These are phyloP conservation scores for Boloria selene DNA, from an alignment of 2,888 invertebrate genomes.

Conservation along the genomic window DNA sequence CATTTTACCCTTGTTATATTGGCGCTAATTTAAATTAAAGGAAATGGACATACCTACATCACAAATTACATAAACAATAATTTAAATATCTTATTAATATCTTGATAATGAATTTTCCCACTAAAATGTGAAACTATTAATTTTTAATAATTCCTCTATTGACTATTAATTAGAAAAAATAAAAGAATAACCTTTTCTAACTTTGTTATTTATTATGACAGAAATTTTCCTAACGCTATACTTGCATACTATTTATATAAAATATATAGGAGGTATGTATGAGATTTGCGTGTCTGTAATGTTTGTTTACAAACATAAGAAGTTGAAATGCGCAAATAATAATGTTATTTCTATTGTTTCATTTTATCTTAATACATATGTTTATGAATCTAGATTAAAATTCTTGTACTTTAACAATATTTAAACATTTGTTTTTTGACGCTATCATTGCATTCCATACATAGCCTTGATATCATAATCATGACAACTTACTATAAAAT, in stretches of 20 bases:
- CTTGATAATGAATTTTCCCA: no score
- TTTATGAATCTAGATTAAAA: slow-evolving; percentile 17
- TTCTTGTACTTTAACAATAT: slow-evolving; percentile 37
- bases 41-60: no score
- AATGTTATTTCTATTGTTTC: slow-evolving; percentile 12
- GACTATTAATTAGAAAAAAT: no score
- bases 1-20: no score
- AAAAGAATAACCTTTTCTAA: no score
- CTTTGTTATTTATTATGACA: neutral
- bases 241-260: neutral
- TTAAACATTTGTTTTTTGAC: slow-evolving; percentile 41
- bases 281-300: neutral
- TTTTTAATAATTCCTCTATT: no score
- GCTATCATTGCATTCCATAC: slow-evolving; percentile 54
- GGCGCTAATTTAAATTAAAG: no score
- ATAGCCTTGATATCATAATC: slow-evolving; percentile 37
- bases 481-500: slow-evolving; percentile 21
- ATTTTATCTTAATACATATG: neutral
- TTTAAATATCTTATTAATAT: no score
- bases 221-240: neutral
- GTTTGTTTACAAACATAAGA: slow-evolving; percentile 19
- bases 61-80: no score
- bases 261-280: neutral
- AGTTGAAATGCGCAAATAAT: neutral
- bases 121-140: no score